These are phyloP conservation scores for Montipora cactus DNA, from an alignment of 64 coral and sea anemone species.

Conservation along the genomic window DNA sequence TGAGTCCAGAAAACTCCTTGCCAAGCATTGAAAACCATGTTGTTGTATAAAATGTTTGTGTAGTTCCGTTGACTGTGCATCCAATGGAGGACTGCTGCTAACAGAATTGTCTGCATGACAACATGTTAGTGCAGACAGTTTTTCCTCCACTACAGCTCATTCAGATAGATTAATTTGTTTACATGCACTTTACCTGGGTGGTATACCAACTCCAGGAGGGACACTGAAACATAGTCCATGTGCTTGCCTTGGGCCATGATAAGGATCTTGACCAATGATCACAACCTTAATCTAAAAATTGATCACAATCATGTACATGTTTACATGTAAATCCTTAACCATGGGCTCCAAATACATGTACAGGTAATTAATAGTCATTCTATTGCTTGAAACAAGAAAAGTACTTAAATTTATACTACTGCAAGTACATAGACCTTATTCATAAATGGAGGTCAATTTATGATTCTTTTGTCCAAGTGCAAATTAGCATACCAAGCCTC, in stretches of 20 bases:
- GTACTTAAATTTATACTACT: no score
- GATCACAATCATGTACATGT: neutral
- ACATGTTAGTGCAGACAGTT: neutral
- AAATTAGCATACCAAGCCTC: no score
- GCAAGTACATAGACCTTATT: no score
- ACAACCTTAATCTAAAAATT: slow-evolving; percentile 86
- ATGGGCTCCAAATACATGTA: no score
- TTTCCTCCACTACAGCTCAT: neutral
- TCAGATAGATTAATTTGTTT: neutral
- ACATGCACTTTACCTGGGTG: slow-evolving; percentile 76
- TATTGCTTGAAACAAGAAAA: no score
- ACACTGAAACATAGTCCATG: slow-evolving; percentile 99
- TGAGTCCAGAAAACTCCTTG: no score
- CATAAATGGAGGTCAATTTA: no score
- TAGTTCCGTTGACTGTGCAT: no score
- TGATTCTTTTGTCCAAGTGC: no score
- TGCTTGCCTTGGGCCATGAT: slow-evolving; percentile 96
- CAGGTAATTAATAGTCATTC: no score
- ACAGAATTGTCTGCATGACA: neutral
- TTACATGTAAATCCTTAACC: neutral
- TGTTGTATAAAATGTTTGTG: no score
- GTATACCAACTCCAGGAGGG: slow-evolving; percentile 80
- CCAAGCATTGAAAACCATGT: no score
- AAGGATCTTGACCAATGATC: slow-evolving; percentile 97
- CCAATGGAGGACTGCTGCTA: neutral